A percentile compares a stretch with the other conserved stretches of the same genome.
These are phyloP conservation scores for Horisme vitalbata DNA, from an alignment of 2,888 invertebrate species.

Conservation along the genomic window DNA sequence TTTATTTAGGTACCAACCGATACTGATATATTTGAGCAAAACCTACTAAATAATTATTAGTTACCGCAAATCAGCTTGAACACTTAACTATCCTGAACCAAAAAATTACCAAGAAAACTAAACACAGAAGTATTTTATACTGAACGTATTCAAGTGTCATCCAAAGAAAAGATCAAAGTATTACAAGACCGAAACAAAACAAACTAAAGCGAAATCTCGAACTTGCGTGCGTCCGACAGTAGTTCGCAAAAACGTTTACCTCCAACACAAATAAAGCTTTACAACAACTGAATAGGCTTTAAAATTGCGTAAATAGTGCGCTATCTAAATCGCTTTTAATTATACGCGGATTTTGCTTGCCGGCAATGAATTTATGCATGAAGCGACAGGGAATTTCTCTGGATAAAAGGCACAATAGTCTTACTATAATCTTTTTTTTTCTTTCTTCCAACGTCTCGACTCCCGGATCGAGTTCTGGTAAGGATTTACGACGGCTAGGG, in stretches of 20 bases:
- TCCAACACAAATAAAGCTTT: slow-evolving; percentile 46
- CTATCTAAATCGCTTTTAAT: slow-evolving; percentile 58
- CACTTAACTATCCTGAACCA: no score
- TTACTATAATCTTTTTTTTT: slow-evolving; percentile 72
- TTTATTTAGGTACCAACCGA: no score
- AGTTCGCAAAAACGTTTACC: slow-evolving; percentile 53
- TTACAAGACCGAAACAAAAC: slow-evolving; percentile 53
- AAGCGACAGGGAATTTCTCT: slow-evolving; percentile 66
- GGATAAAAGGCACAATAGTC: slow-evolving; percentile 78
- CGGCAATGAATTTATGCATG: slow-evolving; percentile 80
- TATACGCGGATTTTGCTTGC: slow-evolving; percentile 59
- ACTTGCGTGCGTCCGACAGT: slow-evolving; percentile 59
- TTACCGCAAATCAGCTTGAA: no score
- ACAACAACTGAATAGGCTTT: slow-evolving; percentile 39
- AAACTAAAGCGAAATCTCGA: slow-evolving; percentile 59
- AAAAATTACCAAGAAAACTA: no score
- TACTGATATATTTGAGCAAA: no score
- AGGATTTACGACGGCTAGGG: slow-evolving; percentile 59
- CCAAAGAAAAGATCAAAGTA: slow-evolving; percentile 45
- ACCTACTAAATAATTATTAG: no score
- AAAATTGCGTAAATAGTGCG: slow-evolving; percentile 41
- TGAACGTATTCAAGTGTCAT: slow-evolving; percentile 17
- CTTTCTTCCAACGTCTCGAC: slow-evolving; percentile 46
- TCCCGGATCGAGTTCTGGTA: slow-evolving; percentile 64
- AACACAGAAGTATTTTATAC: no score